Base-by-base conservation (phyloP, 2,888 invertebrate genomes). In the Charanyca ferruginea region DNA sequence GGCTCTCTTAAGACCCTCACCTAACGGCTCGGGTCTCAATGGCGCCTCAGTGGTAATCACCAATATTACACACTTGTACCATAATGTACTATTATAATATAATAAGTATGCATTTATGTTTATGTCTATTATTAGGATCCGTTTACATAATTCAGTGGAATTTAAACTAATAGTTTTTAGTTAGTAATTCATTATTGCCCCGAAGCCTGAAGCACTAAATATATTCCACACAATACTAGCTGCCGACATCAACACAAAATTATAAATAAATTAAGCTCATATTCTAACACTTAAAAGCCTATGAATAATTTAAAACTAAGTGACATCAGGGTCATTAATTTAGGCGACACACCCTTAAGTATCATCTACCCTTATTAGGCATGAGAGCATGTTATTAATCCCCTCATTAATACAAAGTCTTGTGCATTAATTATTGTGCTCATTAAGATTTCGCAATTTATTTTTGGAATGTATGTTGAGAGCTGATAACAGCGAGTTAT, bases 241-340 rank as follows among this genome's bases (percentile, higher is more conserved):
- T 42, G 22, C 32, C 38, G 48, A 13, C 60, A 61, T 70, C 38
- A 54, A 58, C 25, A 20, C 25, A 47, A 22, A 42, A 61, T 70
- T 52, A 44, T 41, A 54, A 38, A 38, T 38, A 38, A 42, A 67
- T 74, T 74, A 59, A 32, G 59, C 48, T 44, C 70, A 48, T 38
- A 64, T 61, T 66, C 44, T 7, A 45, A 71, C 66, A 71, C 73
- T 66, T 74, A 54, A 62, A 58, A 59, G 58, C 38, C 8, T 18
- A 58, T 74, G 58, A 58, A 74, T 74, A 71, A 69, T 76, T 71
- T 55, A 66, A 28, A 11, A 9, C 1, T 38, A 20, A 54, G 53
- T 49, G 55, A 66, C 57, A 28, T 44, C 42, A 38, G 35, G 32
- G n/a, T 42, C 47, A 28, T 58, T 54, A 57, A 66, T 65, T 75